These are phyloP conservation scores for Megaceryle maxima DNA, from an alignment of 2,113 vertebrate species.

Conservation along the genomic window DNA sequence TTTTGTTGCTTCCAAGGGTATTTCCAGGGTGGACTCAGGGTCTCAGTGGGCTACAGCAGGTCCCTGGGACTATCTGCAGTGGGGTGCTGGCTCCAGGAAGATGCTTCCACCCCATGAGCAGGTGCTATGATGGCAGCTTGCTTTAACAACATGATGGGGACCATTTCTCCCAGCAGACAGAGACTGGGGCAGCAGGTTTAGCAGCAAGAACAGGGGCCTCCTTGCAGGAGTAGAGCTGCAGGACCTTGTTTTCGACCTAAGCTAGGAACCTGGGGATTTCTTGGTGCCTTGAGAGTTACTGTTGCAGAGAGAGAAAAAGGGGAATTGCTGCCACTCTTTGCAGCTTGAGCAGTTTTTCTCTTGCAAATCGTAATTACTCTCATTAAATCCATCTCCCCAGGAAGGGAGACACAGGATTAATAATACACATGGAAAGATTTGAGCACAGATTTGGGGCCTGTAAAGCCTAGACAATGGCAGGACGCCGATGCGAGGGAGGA, in stretches of 20 bases:
- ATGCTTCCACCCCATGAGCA: neutral
- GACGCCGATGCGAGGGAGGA: neutral
- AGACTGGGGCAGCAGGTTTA: neutral
- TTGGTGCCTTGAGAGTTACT: neutral
- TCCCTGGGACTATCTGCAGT: neutral
- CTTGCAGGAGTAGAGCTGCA: neutral
- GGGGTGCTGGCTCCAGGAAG: neutral
- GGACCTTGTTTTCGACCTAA: neutral
- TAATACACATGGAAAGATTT: neutral
- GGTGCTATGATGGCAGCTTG: neutral
- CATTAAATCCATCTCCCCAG: neutral
- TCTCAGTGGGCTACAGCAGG: neutral
- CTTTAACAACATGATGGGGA: neutral
- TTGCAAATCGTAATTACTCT: neutral
- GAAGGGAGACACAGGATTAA: neutral
- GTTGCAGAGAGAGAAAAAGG: neutral
- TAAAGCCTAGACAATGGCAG: neutral
- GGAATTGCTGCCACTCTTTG: neutral
- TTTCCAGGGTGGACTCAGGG: neutral
- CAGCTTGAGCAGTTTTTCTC: neutral
- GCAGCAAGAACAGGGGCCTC: neutral
- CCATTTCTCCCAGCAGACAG: neutral
- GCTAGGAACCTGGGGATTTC: rapidly evolving
- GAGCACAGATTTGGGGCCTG: neutral
- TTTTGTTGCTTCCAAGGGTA: neutral